Evolutionary conservation across 2,888 invertebrate species (phyloP).

Genomic region (Watsonalla binaria): DNA sequence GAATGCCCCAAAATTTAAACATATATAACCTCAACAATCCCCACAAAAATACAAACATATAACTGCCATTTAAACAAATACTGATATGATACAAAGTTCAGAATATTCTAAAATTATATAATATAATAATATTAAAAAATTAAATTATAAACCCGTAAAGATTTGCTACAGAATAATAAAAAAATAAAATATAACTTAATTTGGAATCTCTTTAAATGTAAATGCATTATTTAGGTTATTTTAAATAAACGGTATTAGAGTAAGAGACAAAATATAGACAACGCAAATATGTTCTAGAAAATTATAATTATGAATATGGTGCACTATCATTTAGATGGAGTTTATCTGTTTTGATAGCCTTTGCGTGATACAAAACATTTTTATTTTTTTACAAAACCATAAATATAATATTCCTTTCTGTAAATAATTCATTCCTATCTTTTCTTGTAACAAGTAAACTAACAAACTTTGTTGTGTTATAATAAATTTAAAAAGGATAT

Average conservation of each 20-base stretch:
- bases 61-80: constrained; percentile 41
- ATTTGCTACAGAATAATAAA: constrained; percentile 28
- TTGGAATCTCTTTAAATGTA: constrained; percentile 41
- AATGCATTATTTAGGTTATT: constrained; percentile 46
- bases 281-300: constrained; percentile 44
- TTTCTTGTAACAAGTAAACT: constrained; percentile 46
- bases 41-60: constrained; percentile 13
- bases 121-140: constrained; percentile 21
- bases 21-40: constrained; percentile 14
- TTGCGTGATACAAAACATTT: constrained; percentile 16
- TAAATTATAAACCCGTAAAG: constrained; percentile 15
- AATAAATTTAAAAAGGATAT: constrained; percentile 60
- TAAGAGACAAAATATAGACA: constrained; percentile 31
- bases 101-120: constrained; percentile 15
- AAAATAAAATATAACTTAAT: constrained; percentile 14
- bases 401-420: constrained; percentile 51
- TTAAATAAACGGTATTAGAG: constrained; percentile 36
- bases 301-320: constrained; percentile 63
- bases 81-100: constrained; percentile 13
- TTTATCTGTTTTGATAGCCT: constrained; percentile 45
- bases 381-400: constrained; percentile 48
- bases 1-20: constrained; percentile 23
- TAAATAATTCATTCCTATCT: constrained; percentile 63
- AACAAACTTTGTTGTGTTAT: constrained; percentile 7
- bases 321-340: constrained; percentile 65